phyloP scores from a whole-genome alignment of 2,113 vertebrate species.

The Hystrix cristata region DNA sequence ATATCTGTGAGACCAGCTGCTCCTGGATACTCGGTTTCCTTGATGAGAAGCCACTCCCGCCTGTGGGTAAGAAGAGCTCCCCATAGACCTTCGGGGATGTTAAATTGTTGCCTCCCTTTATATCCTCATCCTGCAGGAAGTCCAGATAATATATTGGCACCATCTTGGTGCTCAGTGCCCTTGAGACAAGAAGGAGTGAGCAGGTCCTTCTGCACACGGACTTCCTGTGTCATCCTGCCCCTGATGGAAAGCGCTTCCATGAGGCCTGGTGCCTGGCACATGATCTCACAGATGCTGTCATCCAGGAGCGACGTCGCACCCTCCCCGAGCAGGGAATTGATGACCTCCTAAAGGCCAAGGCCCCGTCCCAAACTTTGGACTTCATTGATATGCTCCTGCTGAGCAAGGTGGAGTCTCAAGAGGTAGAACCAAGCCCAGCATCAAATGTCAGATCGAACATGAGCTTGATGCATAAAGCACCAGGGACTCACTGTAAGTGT shows the following conservation, averaged over 20 bases:
- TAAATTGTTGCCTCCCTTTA: not conserved
- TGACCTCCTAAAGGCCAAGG: conserved; percentile 70
- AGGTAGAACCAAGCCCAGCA: not conserved
- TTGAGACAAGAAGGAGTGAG: conserved; percentile 86
- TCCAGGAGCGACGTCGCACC: conserved; percentile 84
- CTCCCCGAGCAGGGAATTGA: conserved; percentile 77
- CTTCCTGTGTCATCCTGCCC: conserved; percentile 89
- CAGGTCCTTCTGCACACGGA: conserved; percentile 85
- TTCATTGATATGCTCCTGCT: conserved; percentile 94
- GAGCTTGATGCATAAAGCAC: not conserved
- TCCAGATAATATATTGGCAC: conserved; percentile 91
- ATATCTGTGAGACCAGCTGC: not conserved
- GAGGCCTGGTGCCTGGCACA: conserved; percentile 90
- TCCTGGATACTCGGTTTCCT: not conserved
- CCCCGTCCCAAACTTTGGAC: conserved; percentile 86
- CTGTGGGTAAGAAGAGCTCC: not conserved
- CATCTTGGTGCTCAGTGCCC: conserved; percentile 91
- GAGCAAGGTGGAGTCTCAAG: conserved; percentile 85
- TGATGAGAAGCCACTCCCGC: not conserved
- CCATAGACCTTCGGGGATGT: not conserved
- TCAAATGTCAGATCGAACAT: not conserved
- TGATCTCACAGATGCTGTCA: conserved; percentile 88
- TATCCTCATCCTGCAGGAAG: conserved; percentile 75
- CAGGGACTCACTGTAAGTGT: not conserved
- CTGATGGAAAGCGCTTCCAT: conserved; percentile 87